A percentile compares a stretch with the other conserved stretches of the same genome.
phyloP scores from a whole-genome alignment of 1,140 invertebrate genomes.

The Drosophila kanapiae region DNA sequence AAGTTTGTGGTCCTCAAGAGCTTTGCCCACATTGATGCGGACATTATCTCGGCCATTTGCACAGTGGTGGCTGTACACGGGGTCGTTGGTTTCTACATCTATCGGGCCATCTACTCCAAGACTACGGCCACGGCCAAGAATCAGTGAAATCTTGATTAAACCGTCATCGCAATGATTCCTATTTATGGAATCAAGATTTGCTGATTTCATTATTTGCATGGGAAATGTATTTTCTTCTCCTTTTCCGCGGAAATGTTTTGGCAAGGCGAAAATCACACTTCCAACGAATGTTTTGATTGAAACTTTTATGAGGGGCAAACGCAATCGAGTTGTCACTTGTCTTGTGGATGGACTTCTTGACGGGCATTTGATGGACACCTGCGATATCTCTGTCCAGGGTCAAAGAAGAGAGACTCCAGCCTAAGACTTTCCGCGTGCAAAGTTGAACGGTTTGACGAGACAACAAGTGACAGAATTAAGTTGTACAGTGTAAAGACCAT shows the following conservation, averaged over 20 bases:
- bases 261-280: constrained; percentile 10
- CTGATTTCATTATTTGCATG: constrained; percentile 10
- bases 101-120: constrained; percentile 33
- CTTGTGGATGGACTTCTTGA: constrained; percentile 13
- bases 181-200: constrained; percentile 18
- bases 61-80: constrained; percentile 43
- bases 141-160: not conserved
- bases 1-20: constrained; percentile 57
- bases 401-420: not conserved
- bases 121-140: constrained; percentile 5
- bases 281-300: constrained; percentile 9
- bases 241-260: constrained; percentile 27
- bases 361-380: constrained; percentile 13
- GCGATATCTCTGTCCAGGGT: constrained; percentile 8
- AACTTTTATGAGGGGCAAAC: constrained; percentile 12
- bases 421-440: constrained; percentile 36
- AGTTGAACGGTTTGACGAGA: constrained; percentile 16
- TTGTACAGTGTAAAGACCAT: not conserved
- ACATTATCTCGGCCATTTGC: constrained; percentile 48
- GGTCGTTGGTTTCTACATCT: constrained; percentile 47
- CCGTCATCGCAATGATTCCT: not conserved
- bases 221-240: constrained; percentile 2
- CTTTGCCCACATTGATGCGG: constrained; percentile 29
- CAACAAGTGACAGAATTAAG: constrained; percentile 12
- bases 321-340: constrained; percentile 21